Conservation (phyloP, 1,140 invertebrate genomes). For the Drosophila orosa region DNA sequence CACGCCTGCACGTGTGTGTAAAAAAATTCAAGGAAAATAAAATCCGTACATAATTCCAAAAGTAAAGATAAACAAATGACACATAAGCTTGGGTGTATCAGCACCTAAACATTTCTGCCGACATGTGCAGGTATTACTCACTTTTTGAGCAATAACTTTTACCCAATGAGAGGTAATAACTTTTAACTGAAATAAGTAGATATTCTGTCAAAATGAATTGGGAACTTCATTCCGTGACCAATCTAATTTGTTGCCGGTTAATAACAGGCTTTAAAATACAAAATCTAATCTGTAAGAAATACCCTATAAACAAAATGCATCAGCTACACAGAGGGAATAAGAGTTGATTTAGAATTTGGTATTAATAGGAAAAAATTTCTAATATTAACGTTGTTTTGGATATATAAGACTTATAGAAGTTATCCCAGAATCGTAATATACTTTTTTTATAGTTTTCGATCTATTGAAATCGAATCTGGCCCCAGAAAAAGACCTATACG, state of each 20-base stretch:
- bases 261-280: neutral
- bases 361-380: no score
- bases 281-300: constrained; percentile 8
- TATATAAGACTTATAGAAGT: no score
- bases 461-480: no score
- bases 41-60: neutral
- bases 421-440: no score
- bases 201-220: neutral
- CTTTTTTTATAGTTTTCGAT: no score
- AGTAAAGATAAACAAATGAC: neutral
- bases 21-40: neutral
- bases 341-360: neutral
- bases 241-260: neutral
- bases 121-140: neutral
- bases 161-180: neutral
- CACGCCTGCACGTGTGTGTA: neutral
- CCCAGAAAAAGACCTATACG: no score
- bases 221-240: neutral
- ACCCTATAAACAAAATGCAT: neutral
- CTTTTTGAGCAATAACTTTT: constrained; percentile 6
- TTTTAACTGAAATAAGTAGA: neutral
- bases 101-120: neutral
- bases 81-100: neutral
- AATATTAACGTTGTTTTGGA: no score
- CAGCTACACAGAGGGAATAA: neutral